Percentiles rank a stretch among this genome's conserved stretches.
phyloP scores from a whole-genome alignment of 2,797 vertebrate genomes.

The Tragelaphus eurycerus region DNA sequence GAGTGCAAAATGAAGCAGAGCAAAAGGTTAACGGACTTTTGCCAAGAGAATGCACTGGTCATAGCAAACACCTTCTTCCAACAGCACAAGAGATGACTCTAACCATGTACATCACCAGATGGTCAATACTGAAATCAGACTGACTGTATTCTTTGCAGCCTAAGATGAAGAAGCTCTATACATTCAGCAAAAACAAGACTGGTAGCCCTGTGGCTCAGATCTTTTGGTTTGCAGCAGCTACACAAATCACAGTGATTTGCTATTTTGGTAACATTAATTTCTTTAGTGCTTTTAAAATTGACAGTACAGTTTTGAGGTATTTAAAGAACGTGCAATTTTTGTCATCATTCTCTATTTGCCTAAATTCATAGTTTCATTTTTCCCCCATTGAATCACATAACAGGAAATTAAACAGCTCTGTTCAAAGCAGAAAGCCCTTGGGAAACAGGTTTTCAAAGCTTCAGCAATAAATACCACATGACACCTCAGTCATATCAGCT shows the following conservation, averaged over 20 bases:
- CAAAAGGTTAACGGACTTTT: too few species aligned
- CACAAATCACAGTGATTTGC: neutral
- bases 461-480: neutral
- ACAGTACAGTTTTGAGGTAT: neutral
- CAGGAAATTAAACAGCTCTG: neutral
- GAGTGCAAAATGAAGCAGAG: too few species aligned
- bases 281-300: neutral
- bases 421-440: conserved; percentile 19
- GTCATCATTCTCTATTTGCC: conserved; percentile 11
- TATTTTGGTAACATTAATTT: neutral
- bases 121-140: neutral
- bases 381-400: neutral
- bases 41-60: neutral
- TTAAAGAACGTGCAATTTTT: neutral
- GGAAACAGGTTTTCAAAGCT: neutral
- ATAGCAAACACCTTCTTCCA: neutral
- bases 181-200: neutral
- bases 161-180: neutral
- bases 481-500: neutral
- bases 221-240: neutral
- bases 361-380: neutral
- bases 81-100: neutral
- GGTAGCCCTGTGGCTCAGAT: neutral
- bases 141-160: neutral
- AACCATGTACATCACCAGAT: neutral